Conservation (phyloP, 2,113 vertebrate species). For the Dipodomys stephensi region DNA sequence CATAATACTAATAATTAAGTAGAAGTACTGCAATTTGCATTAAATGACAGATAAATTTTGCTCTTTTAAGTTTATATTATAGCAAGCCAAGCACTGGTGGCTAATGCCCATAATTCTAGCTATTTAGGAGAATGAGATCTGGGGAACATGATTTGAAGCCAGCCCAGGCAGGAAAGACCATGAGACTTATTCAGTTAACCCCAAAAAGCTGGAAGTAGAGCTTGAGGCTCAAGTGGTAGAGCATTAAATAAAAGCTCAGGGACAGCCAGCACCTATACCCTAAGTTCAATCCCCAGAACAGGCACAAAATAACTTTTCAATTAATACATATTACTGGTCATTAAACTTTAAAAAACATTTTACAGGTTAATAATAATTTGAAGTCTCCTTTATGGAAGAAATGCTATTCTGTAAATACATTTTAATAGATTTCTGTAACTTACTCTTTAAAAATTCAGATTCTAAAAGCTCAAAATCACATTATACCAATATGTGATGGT, state of each 20-base stretch:
- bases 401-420: conserved; percentile 7
- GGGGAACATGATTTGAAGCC: too few relatives aligned
- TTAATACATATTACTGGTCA: background rate
- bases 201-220: too few relatives aligned
- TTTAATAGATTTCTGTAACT: background rate
- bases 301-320: background rate
- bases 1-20: background rate
- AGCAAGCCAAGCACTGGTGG: too few relatives aligned
- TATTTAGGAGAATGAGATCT: too few relatives aligned
- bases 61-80: background rate
- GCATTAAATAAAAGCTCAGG: too few relatives aligned
- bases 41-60: conserved; percentile 1
- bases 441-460: background rate
- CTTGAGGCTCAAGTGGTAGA: too few relatives aligned
- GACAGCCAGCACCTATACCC: too few relatives aligned
- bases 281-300: too few relatives aligned
- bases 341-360: conserved; percentile 40
- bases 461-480: conserved; percentile 31
- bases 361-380: conserved; percentile 41
- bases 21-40: background rate
- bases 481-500: background rate
- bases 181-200: too few relatives aligned
- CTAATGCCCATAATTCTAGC: too few relatives aligned
- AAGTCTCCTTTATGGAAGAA: background rate
- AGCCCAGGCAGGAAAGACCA: too few relatives aligned